Conservation (phyloP, 2,797 vertebrate species). For the Pelochelys cantorii region DNA sequence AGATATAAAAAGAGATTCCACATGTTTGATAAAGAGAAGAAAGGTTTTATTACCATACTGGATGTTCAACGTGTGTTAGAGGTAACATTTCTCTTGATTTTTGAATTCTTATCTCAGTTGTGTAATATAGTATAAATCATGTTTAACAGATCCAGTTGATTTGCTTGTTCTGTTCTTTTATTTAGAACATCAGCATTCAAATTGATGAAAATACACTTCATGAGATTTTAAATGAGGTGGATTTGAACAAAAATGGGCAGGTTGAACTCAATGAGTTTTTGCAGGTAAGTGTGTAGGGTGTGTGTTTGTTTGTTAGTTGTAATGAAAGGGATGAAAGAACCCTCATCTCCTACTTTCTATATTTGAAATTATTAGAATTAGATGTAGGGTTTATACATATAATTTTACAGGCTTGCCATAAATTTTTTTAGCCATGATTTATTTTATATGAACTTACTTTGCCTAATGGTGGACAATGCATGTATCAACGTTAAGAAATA, state of each 20-base stretch:
- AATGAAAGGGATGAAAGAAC: neutral
- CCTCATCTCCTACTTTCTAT: neutral
- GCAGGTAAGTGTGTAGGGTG: constrained; percentile 84
- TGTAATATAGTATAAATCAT: neutral
- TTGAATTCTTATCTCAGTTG: neutral
- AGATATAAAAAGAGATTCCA: constrained; percentile 97
- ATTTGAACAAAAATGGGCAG: constrained; percentile 98
- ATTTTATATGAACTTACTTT: neutral
- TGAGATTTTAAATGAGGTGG: constrained; percentile 97
- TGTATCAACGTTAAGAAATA: neutral
- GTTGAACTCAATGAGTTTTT: constrained; percentile 97
- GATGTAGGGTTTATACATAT: neutral
- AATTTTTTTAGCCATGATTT: neutral
- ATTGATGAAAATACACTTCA: constrained; percentile 95
- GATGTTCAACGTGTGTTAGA: constrained; percentile 94
- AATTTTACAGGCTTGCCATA: neutral
- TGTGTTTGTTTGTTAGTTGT: neutral
- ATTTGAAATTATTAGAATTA: neutral
- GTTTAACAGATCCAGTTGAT: neutral
- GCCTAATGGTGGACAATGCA: neutral
- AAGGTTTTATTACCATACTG: constrained; percentile 96
- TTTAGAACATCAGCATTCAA: constrained; percentile 91
- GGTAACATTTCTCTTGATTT: constrained; percentile 76
- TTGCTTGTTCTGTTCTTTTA: neutral
- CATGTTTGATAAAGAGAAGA: constrained; percentile 95